Evolutionary conservation across 2,888 invertebrate genomes (phyloP), one percentile per base, ranked within the genome.

Genomic region (Melanostoma scalare): DNA sequence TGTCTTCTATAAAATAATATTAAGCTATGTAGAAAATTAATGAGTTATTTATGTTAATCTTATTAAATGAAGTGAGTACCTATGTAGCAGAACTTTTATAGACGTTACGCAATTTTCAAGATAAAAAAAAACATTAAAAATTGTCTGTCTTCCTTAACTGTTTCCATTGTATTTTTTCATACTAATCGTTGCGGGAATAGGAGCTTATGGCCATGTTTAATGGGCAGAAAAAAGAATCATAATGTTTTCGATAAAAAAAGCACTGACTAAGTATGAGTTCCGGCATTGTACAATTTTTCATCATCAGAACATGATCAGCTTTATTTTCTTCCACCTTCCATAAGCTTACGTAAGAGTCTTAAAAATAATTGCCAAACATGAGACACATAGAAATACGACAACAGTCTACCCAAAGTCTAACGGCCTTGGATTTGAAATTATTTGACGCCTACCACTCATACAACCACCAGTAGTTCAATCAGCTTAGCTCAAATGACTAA

Each of bases 341-440:
- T 30, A 31, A 9, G 80, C 50, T 76, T 61, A 72, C 75, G 75
- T 72, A 71, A 81, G 20, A 20, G 42, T 67, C 52, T 4, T 30
- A 48, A 73, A 58, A 52, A 30, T 40, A 40, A 69, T 71, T 77
- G 55, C 67, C 58, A 82, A 61, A 77, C 55, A 56, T 52, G 2
- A 61, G 35, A 53, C 30, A 46, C 46, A 8, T 53, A 30, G n/a
- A 65, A 4, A 9, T 40, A 40, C 30, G 44, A 36, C 71, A 38
- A 48, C 46, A 38, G 53, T 56, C 38, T 52, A 56, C 10, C 20
- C 50, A 6, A 61, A 71, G 78, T 84, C 74, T 71, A 75, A 75
- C 84, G 84, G 79, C 84, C 84, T 84, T 84, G 84, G 61, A 61
- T 56, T 74, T 78, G 79, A 79, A 79, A 84, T 78, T 74, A 63